Base-by-base conservation (phyloP, 2,113 vertebrate genomes). In the Myiozetetes cayanensis region DNA sequence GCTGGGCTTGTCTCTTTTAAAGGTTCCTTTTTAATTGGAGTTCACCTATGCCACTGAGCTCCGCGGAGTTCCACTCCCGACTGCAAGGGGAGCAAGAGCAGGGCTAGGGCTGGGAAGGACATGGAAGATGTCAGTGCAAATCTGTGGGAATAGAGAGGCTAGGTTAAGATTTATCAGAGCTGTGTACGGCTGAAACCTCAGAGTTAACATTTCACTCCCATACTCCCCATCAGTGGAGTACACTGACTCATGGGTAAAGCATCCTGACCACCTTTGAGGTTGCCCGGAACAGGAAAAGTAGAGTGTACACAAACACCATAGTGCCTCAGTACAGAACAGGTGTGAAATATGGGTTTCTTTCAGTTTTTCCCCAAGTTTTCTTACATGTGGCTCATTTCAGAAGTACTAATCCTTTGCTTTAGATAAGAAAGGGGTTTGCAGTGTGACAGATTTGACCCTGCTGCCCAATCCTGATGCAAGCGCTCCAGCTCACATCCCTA, bases 331-430 rank as follows among this genome's bases (percentile, higher is more conserved):
- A 77, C 4, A 0, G 24, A 81, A 67, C 21, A 44, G 39, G 21
- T 53, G 49, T 89, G 62, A 93, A 96, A 94, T 20, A 46, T 0
- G 2, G 79, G n/a, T 78, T 91, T 82, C 50, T 84, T 86, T 37
- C 62, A 33, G 43, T 5, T 91, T 91, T 90, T 13, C 9, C 23
- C 10, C 20, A 28, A 37, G 47, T 70, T 75, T 87, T 91, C 78
- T 84, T 23, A 15, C 81, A 31, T 12, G 23, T 79, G 53, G 37
- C 6, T 84, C 17, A 5, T 95, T 94, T 89, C 87, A 95, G 73
- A 89, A 82, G 62, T 49, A 22, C 22, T 94, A 94, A 92, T 85
- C 77, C 44, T 92, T 81, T 84, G 47, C 76, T 87, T 78, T 58
- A 78, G 93, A 66, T 78, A 92, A 91, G 74, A 52, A 56, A 72